Conservation (phyloP, 2,888 invertebrate species). For the Pomacea canaliculata region DNA sequence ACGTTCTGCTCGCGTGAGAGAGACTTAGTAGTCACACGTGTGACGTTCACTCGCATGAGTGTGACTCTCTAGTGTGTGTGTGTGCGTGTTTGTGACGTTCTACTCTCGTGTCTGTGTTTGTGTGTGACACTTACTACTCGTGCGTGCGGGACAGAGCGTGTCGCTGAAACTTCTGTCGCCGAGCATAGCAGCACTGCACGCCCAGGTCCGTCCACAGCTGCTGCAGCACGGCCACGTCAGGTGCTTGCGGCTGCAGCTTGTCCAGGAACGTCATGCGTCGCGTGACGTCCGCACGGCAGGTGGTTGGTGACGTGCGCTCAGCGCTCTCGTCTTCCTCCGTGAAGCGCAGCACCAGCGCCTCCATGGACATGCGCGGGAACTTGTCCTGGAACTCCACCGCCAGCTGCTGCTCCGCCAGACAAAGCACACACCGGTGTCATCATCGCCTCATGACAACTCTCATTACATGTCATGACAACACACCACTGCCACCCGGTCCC, state of each 20-base stretch:
- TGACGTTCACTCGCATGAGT: too few relatives aligned
- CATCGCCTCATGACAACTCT: too few relatives aligned
- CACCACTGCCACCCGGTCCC: too few relatives aligned
- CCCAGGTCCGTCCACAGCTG: conserved; percentile 52
- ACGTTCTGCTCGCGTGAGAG: too few relatives aligned
- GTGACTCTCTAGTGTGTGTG: too few relatives aligned
- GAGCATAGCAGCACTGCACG: conserved; percentile 48
- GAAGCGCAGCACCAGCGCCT: conserved; percentile 44
- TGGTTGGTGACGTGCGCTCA: conserved; percentile 27
- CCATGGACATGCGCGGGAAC: conserved; percentile 47
- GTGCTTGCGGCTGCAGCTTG: conserved; percentile 34
- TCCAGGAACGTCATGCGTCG: conserved; percentile 32
- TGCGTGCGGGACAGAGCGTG: conserved; percentile 45
- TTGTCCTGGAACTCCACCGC: conserved; percentile 47
- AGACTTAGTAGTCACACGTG: too few relatives aligned
- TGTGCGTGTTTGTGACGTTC: too few relatives aligned
- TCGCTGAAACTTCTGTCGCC: conserved; percentile 36
- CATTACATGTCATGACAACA: too few relatives aligned
- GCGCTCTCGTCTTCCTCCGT: conserved; percentile 43
- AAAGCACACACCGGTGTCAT: too few relatives aligned
- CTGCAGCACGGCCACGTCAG: conserved; percentile 44
- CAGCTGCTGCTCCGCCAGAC: conserved; percentile 39
- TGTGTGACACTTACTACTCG: conserved; percentile 50
- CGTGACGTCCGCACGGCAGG: conserved; percentile 31
- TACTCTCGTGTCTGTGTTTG: neutral